A percentile compares a stretch with the other conserved stretches of the same genome.
Evolutionary conservation across 2,888 invertebrate genomes (phyloP).

Genomic region (Heliconius hortense): DNA sequence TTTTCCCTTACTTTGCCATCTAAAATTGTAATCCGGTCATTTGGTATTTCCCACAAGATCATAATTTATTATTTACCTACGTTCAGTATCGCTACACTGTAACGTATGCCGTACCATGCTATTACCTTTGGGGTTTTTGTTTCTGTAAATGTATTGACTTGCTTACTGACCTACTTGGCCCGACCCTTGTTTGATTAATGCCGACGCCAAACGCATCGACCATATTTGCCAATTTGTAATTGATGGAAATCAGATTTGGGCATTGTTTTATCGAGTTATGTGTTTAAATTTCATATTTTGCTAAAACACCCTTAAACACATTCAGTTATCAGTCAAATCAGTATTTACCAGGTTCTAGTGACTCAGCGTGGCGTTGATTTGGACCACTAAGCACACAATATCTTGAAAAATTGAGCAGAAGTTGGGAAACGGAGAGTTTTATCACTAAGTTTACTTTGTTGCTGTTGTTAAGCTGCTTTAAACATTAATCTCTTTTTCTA

Average conservation of each 20-base stretch:
- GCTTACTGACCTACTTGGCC: slow-evolving; percentile 36
- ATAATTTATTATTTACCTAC: slow-evolving; percentile 21
- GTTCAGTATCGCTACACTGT: background rate
- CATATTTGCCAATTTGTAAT: slow-evolving; percentile 30
- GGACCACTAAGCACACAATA: no score
- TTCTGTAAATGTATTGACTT: slow-evolving; percentile 38
- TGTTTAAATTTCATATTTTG: slow-evolving; percentile 2
- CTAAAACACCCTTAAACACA: background rate
- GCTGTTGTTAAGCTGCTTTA: background rate
- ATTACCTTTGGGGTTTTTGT: slow-evolving; percentile 30
- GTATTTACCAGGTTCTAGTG: no score
- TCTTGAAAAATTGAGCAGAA: no score
- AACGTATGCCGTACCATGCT: slow-evolving; percentile 1
- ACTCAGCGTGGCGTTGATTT: no score
- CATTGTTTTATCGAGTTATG: slow-evolving; percentile 6
- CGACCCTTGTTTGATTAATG: slow-evolving; percentile 35
- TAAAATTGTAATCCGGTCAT: slow-evolving; percentile 1
- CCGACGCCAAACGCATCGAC: slow-evolving; percentile 27
- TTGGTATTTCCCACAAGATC: slow-evolving; percentile 1
- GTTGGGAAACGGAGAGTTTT: no score
- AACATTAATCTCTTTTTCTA: background rate
- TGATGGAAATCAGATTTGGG: slow-evolving; percentile 23
- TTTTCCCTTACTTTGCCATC: background rate
- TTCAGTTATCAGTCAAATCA: no score
- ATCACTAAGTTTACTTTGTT: no score